Percentiles rank a stretch among this genome's conserved stretches.
Evolutionary conservation across 64 coral and sea anemone genomes (phyloP).

Genomic region (Stichodactyla helianthus): DNA sequence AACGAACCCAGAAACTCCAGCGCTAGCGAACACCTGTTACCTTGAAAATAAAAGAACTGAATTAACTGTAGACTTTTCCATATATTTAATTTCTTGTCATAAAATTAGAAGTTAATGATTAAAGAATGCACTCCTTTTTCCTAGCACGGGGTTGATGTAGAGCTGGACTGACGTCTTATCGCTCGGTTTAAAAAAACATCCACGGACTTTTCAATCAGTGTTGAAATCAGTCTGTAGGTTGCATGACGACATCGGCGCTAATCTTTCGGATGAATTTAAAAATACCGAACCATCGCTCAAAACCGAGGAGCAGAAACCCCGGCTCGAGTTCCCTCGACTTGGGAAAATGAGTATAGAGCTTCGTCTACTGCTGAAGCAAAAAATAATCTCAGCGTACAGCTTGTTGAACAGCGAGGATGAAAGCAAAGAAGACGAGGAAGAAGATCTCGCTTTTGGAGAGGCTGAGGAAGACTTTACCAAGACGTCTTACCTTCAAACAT

Average conservation of each 20-base stretch:
- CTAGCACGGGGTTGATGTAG: background rate
- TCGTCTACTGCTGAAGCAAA: background rate
- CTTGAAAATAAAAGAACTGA: background rate
- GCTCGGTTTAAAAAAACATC: background rate
- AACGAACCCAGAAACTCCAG: background rate
- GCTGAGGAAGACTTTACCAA: conserved; percentile 73
- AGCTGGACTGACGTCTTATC: background rate
- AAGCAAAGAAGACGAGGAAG: conserved; percentile 31
- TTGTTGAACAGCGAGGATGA: conserved; percentile 24
- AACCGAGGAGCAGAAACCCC: background rate
- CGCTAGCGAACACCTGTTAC: background rate
- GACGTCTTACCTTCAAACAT: conserved; percentile 82
- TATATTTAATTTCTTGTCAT: background rate
- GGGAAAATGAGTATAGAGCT: conserved; percentile 11
- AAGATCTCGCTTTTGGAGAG: conserved; percentile 25
- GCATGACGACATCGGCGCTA: background rate
- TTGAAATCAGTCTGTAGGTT: background rate
- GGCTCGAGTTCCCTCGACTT: background rate
- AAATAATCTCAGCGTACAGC: background rate
- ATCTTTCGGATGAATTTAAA: background rate
- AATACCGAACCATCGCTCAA: background rate
- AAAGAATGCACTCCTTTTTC: background rate
- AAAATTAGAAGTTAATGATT: background rate
- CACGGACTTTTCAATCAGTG: background rate
- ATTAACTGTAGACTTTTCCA: background rate